Percentiles rank a stretch among this genome's conserved stretches.
Conservation (phyloP, 2,888 invertebrate species). For the Fragum whitleyi region DNA sequence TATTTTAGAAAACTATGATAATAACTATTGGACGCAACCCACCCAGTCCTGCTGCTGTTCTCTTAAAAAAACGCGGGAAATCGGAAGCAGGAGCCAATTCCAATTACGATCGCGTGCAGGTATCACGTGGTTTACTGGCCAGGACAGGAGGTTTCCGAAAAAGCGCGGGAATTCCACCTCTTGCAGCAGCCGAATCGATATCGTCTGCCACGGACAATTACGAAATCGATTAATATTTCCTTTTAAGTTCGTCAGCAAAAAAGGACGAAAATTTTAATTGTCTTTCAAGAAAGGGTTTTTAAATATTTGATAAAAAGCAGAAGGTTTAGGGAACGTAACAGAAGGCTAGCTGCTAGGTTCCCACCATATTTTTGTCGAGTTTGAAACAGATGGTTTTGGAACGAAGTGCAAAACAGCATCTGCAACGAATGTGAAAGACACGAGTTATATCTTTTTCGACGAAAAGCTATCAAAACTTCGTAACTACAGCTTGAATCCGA, state of each 20-base stretch:
- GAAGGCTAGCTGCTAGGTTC: neutral
- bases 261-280: constrained; percentile 14
- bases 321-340: neutral
- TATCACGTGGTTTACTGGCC: constrained; percentile 22
- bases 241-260: neutral
- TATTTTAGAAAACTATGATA: no score
- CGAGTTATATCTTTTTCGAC: no score
- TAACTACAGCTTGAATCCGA: no score
- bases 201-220: constrained; percentile 17
- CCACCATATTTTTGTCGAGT: neutral
- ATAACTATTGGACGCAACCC: no score
- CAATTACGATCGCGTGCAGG: constrained; percentile 30
- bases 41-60: neutral
- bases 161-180: constrained; percentile 53
- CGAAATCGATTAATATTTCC: constrained; percentile 18
- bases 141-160: constrained; percentile 12
- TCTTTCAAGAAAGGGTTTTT: constrained; percentile 11
- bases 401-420: neutral
- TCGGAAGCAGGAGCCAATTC: neutral
- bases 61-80: neutral
- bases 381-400: neutral
- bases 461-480: no score
- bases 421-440: neutral
- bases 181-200: constrained; percentile 30
- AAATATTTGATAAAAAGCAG: constrained; percentile 19